phyloP scores from a whole-genome alignment of 2,888 invertebrate genomes.

The Drosophila putrida region DNA sequence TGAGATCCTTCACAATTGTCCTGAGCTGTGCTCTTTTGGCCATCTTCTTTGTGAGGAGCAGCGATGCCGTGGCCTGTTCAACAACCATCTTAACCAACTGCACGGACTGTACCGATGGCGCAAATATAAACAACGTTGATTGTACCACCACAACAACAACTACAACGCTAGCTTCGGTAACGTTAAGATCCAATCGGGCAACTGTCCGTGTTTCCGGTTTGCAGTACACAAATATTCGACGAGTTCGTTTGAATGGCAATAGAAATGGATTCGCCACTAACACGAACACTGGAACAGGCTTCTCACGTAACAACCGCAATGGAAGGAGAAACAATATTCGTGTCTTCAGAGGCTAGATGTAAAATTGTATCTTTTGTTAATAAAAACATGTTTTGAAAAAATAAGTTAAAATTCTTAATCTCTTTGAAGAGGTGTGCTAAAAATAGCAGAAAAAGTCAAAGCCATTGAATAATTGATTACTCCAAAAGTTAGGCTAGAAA shows the following conservation, averaged over 20 bases:
- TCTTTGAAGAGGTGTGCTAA: neutral
- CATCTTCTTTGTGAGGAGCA: conserved; percentile 18
- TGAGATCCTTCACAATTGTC: conserved; percentile 29
- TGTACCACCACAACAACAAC: conserved; percentile 42
- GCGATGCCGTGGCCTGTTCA: conserved; percentile 37
- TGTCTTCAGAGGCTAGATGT: conserved; percentile 7
- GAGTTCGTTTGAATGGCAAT: conserved; percentile 19
- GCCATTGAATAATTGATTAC: neutral
- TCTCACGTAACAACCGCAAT: neutral
- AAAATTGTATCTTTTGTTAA: conserved; percentile 4
- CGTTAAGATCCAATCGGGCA: neutral
- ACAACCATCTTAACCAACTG: conserved; percentile 24
- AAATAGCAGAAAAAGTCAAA: neutral
- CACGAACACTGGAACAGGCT: neutral
- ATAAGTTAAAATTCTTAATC: neutral
- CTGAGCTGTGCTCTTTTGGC: conserved; percentile 29
- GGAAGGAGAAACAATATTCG: conserved; percentile 7
- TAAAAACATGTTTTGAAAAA: conserved; percentile 1
- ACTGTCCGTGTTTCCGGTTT: conserved; percentile 15
- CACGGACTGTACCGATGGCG: conserved; percentile 27
- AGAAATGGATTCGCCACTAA: neutral
- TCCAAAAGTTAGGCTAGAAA: neutral
- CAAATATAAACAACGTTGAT: conserved; percentile 8
- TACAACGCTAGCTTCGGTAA: conserved; percentile 6
- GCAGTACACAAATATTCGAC: conserved; percentile 11